A percentile compares a stretch with the other conserved stretches of the same genome.
These are phyloP conservation scores for Bombus difficillimus DNA, from an alignment of 1,140 invertebrate species.

Conservation along the genomic window DNA sequence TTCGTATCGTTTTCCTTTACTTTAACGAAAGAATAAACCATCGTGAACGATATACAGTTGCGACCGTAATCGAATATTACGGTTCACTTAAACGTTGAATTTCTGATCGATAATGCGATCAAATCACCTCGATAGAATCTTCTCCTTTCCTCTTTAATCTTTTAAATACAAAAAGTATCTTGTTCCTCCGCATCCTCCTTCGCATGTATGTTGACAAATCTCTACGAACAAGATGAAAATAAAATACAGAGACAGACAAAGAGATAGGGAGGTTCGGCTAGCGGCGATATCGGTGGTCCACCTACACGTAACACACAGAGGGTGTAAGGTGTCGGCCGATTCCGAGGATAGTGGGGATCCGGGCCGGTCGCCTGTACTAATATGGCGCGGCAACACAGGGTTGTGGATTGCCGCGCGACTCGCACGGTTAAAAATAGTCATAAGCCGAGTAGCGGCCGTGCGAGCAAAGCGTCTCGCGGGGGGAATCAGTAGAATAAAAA, in stretches of 20 bases:
- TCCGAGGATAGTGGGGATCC: constrained; percentile 80
- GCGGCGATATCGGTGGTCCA: constrained; percentile 52
- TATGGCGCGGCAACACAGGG: constrained; percentile 81
- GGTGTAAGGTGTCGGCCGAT: constrained; percentile 81
- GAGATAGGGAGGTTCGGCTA: background rate
- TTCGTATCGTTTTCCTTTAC: background rate
- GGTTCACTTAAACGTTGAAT: background rate
- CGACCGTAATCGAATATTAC: background rate
- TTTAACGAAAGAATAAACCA: background rate
- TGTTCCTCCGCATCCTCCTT: background rate
- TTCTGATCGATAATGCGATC: background rate
- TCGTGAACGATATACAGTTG: no score
- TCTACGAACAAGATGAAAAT: background rate
- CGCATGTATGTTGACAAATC: background rate
- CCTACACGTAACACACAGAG: constrained; percentile 70
- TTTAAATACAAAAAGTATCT: background rate
- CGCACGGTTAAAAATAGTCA: constrained; percentile 82
- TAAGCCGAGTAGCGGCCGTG: constrained; percentile 75
- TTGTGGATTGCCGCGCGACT: constrained; percentile 78
- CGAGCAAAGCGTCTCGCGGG: constrained; percentile 68
- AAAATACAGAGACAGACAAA: background rate
- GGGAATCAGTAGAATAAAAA: constrained; percentile 48
- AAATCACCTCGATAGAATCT: background rate
- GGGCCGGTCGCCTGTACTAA: constrained; percentile 80
- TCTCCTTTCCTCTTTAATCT: background rate